Evolutionary conservation across 2,888 invertebrate genomes (phyloP), one percentile per base, ranked within the genome.

Genomic region (Mythimna albipuncta): DNA sequence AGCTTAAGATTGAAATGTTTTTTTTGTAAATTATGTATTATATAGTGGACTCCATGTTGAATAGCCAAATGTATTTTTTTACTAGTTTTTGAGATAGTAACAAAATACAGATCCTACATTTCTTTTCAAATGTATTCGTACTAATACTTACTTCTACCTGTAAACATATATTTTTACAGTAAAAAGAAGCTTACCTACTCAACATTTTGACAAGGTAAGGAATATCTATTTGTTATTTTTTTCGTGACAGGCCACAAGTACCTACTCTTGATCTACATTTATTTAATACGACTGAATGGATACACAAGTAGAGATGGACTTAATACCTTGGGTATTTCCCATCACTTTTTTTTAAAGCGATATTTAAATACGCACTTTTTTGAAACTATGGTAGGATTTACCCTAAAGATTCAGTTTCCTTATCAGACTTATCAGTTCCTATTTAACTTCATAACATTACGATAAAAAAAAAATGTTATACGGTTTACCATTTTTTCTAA

Each of bases 401-500:
- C 13, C 19, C 13, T 54, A 50, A 19, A n/a, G 6, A 21, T 61
- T 59, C 3, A 54, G 19, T 3, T 50, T 44, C 11, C 11, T 75
- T 74, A 21, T 26, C 26, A 26, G 26, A 26, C 26, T 26, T 26
- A 26, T 35, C 52, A 74, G 13, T 26, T 2, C 47, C 47, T 16
- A 26, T 55, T 11, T 59, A 19, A 3, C 21, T 7, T 21, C 26
- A 70, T 26, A 44, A 74, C 26, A 47, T 63, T 72, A n/a, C 16
- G 26, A 75, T 47, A 35, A 35, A 64, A 19, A 6, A n/a, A 66
- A 16, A 65, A 66, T 13, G 19, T 47, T 47, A 47, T 55, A 38
- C n/a, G 21, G 11, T 57, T 26, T 1, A 38, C 47, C 38, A 44
- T 70, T 65, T 65, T 55, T 66, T 67, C 32, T 21, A 19, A n/a